Percentiles rank a stretch among this genome's conserved stretches.
Conservation (phyloP, 2,888 invertebrate genomes). For the Hypsopygia costalis region DNA sequence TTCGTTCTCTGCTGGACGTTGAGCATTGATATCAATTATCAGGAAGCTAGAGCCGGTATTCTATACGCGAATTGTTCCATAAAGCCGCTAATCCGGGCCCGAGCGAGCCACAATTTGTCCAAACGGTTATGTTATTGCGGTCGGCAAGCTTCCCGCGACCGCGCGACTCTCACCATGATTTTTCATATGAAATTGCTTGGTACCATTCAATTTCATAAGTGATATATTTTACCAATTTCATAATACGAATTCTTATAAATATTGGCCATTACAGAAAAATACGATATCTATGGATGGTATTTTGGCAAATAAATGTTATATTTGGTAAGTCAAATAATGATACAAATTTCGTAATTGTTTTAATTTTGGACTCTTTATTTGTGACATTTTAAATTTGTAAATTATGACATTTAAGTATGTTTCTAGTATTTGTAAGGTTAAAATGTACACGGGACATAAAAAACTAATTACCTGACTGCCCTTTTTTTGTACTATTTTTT, state of each 20-base stretch:
- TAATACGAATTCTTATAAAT: slow-evolving; percentile 18
- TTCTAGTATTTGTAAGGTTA: too few species aligned
- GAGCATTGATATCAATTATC: slow-evolving; percentile 76
- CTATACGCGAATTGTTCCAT: slow-evolving; percentile 66
- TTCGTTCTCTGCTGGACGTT: slow-evolving; percentile 50
- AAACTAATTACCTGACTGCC: too few species aligned
- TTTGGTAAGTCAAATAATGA: too few species aligned
- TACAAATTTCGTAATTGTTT: too few species aligned
- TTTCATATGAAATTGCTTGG: slow-evolving; percentile 56
- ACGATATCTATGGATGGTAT: too few species aligned
- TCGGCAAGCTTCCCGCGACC: slow-evolving; percentile 58
- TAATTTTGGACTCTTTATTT: too few species aligned
- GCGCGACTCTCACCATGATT: slow-evolving; percentile 54
- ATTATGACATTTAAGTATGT: too few species aligned
- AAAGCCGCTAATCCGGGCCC: slow-evolving; percentile 72
- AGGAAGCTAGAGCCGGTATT: slow-evolving; percentile 52
- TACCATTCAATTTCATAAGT: slow-evolving; percentile 27
- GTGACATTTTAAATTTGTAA: too few species aligned
- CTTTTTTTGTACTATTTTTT: too few species aligned
- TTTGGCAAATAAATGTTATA: too few species aligned
- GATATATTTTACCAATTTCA: slow-evolving; percentile 40
- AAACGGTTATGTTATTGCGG: slow-evolving; percentile 79
- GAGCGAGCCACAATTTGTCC: slow-evolving; percentile 72
- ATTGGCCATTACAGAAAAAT: too few species aligned
- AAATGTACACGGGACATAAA: too few species aligned